phyloP scores from a whole-genome alignment of 2,113 vertebrate genomes.

The Anguilla rostrata region DNA sequence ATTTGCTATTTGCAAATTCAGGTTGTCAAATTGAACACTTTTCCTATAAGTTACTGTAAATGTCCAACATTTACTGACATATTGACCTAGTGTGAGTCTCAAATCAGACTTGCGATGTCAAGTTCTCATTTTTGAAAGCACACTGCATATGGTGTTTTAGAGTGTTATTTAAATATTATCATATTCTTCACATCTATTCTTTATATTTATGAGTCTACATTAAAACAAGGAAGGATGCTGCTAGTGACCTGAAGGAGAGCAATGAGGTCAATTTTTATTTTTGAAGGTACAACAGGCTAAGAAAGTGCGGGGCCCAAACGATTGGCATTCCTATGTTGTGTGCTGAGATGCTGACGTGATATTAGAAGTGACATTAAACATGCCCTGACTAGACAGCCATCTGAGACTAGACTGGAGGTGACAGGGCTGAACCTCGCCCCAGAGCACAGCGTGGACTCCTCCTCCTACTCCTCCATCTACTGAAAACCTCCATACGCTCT shows the following conservation, averaged over 20 bases:
- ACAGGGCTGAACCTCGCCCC: background rate
- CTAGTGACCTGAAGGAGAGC: background rate
- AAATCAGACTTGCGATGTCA: background rate
- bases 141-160: no score
- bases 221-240: background rate
- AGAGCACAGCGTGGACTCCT: background rate
- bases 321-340: constrained; percentile 14
- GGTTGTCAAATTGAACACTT: background rate
- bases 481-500: background rate
- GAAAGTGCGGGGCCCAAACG: background rate
- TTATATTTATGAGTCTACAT: background rate
- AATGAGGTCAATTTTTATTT: background rate
- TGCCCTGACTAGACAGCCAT: background rate
- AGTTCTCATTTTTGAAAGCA: no score
- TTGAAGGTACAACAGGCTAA: background rate
- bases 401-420: constrained; percentile 6
- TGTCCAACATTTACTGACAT: background rate
- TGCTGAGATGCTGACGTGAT: background rate
- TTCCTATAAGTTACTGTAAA: background rate
- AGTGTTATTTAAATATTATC: no score
- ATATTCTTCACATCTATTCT: no score
- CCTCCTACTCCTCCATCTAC: background rate
- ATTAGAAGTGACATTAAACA: constrained; percentile 16
- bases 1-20: background rate
- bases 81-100: background rate